Conservation (phyloP, 2,888 invertebrate species). For the Adelognathus sp. region DNA sequence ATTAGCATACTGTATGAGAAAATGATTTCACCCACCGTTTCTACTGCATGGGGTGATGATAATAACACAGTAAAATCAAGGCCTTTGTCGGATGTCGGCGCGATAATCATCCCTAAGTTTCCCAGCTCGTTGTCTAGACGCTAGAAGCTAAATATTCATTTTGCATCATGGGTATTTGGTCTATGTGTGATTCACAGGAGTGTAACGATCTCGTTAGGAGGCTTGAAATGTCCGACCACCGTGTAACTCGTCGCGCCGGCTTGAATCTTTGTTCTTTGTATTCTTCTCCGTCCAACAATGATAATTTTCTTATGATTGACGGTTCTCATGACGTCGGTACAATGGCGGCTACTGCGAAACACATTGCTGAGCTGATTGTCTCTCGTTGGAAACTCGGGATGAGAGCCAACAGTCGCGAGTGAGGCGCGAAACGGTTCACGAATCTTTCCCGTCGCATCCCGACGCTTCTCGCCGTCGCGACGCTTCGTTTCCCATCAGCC, state of each 20-base stretch:
- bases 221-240: background rate
- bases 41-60: slow-evolving; percentile 6
- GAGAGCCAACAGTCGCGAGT: background rate
- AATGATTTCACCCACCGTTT: background rate
- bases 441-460: slow-evolving; percentile 46
- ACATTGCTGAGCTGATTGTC: background rate
- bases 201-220: slow-evolving; percentile 28
- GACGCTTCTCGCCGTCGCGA: slow-evolving; percentile 39
- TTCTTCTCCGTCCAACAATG: slow-evolving; percentile 6
- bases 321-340: background rate
- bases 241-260: background rate
- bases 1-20: background rate
- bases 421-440: slow-evolving; percentile 19
- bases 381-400: background rate
- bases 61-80: background rate
- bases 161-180: background rate
- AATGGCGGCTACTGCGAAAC: no score
- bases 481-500: slow-evolving; percentile 13
- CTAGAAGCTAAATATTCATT: background rate
- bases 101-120: background rate
- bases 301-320: slow-evolving; percentile 15
- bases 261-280: slow-evolving; percentile 7
- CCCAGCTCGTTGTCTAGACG: background rate
- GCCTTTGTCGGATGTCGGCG: background rate
- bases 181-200: slow-evolving; percentile 31